Percentiles rank a stretch among this genome's conserved stretches.
Evolutionary conservation across 2,888 invertebrate genomes (phyloP).

Genomic region (Aelia acuminata): DNA sequence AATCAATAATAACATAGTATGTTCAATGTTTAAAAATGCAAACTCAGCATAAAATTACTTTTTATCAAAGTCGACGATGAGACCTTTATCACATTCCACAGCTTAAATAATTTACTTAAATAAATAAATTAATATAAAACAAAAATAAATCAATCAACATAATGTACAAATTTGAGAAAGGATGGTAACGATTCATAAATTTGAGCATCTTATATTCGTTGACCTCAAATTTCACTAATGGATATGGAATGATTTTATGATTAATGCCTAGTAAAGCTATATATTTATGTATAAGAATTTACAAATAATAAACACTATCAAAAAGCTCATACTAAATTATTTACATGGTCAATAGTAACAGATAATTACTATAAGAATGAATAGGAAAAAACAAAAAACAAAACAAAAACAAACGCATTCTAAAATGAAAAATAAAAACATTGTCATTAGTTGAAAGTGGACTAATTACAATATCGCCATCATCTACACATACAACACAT

Average conservation of each 20-base stretch:
- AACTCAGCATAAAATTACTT: constrained; percentile 40
- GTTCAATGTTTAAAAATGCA: constrained; percentile 34
- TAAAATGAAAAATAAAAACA: constrained; percentile 42
- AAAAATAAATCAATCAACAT: constrained; percentile 37
- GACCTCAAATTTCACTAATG: constrained; percentile 58
- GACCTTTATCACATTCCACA: constrained; percentile 43
- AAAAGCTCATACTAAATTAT: constrained; percentile 55
- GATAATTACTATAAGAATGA: constrained; percentile 37
- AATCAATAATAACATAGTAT: constrained; percentile 48
- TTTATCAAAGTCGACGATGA: not conserved
- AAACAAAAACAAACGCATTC: constrained; percentile 46
- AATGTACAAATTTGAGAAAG: constrained; percentile 46
- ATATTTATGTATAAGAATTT: constrained; percentile 5
- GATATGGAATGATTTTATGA: constrained; percentile 57
- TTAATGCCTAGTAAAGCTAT: constrained; percentile 41
- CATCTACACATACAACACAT: constrained; percentile 35
- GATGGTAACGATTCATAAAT: constrained; percentile 56
- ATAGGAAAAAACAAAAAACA: constrained; percentile 27
- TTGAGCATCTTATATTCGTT: constrained; percentile 59
- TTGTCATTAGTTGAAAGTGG: constrained; percentile 38
- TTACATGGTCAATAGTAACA: constrained; percentile 51
- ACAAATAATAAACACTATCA: constrained; percentile 51
- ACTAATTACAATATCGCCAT: constrained; percentile 49
- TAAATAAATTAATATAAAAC: constrained; percentile 57
- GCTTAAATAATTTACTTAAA: constrained; percentile 54